Conservation (phyloP, 2,888 invertebrate species). For the Lithophane leautieri region DNA sequence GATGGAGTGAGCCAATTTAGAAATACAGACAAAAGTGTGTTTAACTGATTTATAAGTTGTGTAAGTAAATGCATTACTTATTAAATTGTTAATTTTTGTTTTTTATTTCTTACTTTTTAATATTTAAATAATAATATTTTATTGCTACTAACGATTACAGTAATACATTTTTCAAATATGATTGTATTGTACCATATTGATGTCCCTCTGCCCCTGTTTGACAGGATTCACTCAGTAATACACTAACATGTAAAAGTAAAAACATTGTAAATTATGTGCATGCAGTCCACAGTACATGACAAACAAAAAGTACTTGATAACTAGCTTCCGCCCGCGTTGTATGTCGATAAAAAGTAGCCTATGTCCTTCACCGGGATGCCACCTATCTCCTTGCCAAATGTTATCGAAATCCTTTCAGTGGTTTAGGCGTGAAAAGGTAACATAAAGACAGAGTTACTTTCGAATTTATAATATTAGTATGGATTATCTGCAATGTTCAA, state of each 20-base stretch:
- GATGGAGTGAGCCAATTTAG: neutral
- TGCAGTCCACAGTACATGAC: neutral
- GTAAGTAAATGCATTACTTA: slow-evolving; percentile 20
- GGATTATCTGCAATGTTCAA: slow-evolving; percentile 1
- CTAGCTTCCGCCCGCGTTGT: too few species aligned
- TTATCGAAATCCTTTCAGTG: too few species aligned
- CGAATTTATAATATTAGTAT: too few species aligned
- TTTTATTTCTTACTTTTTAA: neutral
- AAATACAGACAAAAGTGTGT: neutral
- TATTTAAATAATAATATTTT: neutral
- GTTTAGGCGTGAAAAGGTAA: too few species aligned
- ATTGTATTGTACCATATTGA: neutral
- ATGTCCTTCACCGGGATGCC: too few species aligned
- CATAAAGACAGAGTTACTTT: too few species aligned
- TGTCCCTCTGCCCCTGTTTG: neutral
- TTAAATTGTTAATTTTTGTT: neutral
- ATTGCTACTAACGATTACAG: too few species aligned
- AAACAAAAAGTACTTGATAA: neutral
- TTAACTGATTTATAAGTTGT: neutral
- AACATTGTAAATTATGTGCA: neutral
- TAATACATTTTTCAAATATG: neutral
- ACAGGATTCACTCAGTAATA: neutral
- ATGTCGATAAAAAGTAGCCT: too few species aligned
- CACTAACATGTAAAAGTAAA: neutral
- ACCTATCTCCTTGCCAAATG: too few species aligned